Conservation (phyloP, 2,888 invertebrate species). For the Pachycephus smyrnensis region DNA sequence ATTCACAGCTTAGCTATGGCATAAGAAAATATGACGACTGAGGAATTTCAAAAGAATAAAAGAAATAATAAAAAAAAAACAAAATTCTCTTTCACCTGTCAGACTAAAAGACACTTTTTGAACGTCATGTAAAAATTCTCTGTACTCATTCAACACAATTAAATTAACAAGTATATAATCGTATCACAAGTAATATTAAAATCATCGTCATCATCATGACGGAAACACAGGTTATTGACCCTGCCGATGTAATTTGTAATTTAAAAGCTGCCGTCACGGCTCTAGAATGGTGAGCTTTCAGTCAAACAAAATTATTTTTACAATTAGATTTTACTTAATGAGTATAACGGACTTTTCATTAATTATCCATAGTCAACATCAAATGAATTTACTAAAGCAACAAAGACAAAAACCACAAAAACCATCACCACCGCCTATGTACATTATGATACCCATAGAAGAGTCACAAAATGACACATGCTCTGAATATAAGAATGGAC, state of each 20-base stretch:
- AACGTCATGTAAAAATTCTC: slow-evolving; percentile 14
- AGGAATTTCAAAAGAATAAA: background rate
- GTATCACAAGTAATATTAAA: background rate
- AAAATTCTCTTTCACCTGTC: slow-evolving; percentile 5
- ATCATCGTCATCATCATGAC: slow-evolving; percentile 14
- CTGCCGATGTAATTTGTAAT: slow-evolving; percentile 32
- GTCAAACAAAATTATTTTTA: background rate
- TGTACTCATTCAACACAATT: background rate
- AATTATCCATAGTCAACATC: slow-evolving; percentile 26
- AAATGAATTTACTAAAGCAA: slow-evolving; percentile 27
- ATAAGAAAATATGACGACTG: too few species aligned
- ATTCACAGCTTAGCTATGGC: background rate
- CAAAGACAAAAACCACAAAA: slow-evolving; percentile 17
- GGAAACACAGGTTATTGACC: slow-evolving; percentile 24
- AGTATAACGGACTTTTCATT: background rate
- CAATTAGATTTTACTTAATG: too few species aligned
- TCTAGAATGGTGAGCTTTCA: slow-evolving; percentile 39
- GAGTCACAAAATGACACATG: slow-evolving; percentile 1
- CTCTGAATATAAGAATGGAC: background rate
- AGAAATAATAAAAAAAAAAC: background rate
- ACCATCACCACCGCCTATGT: slow-evolving; percentile 31
- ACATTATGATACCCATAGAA: slow-evolving; percentile 42
- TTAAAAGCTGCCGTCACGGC: slow-evolving; percentile 35
- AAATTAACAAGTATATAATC: slow-evolving; percentile 5
- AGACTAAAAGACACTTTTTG: slow-evolving; percentile 10